These are phyloP conservation scores for Chymomyza caudatula DNA, from an alignment of 2,888 invertebrate species.

Conservation along the genomic window DNA sequence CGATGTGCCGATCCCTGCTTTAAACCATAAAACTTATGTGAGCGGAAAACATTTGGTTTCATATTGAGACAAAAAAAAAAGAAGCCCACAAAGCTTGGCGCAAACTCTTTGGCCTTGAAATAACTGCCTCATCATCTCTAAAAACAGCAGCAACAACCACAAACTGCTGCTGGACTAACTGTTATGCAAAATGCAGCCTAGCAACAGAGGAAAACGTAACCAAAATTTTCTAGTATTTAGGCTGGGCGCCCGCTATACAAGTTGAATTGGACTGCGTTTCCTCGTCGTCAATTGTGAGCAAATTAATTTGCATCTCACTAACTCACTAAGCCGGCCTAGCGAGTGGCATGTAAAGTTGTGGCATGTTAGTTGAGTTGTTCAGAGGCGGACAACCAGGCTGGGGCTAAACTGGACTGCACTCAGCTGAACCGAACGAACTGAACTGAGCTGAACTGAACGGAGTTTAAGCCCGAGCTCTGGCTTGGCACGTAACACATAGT, in stretches of 20 bases:
- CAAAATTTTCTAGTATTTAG: not conserved
- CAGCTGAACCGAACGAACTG: not conserved
- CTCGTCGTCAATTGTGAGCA: constrained; percentile 17
- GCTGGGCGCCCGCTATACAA: no score
- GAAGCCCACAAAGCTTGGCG: no score
- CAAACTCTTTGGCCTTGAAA: no score
- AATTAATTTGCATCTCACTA: constrained; percentile 57
- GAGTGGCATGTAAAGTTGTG: constrained; percentile 26
- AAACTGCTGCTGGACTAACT: no score
- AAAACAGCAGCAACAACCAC: no score
- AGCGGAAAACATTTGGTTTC: no score
- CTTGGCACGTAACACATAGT: constrained; percentile 32
- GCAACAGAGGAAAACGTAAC: no score
- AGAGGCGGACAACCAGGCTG: not conserved
- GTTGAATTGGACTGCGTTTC: not conserved
- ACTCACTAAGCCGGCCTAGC: constrained; percentile 54
- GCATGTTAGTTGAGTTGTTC: not conserved
- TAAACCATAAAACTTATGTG: no score
- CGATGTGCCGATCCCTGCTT: no score
- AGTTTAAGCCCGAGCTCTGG: not conserved
- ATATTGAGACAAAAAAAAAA: no score
- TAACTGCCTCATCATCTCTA: no score
- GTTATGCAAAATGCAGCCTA: not conserved
- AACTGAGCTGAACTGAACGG: not conserved
- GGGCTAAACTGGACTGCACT: not conserved